Base-by-base conservation (phyloP, 1,140 invertebrate genomes). In the Drosophila kurseongensis region DNA sequence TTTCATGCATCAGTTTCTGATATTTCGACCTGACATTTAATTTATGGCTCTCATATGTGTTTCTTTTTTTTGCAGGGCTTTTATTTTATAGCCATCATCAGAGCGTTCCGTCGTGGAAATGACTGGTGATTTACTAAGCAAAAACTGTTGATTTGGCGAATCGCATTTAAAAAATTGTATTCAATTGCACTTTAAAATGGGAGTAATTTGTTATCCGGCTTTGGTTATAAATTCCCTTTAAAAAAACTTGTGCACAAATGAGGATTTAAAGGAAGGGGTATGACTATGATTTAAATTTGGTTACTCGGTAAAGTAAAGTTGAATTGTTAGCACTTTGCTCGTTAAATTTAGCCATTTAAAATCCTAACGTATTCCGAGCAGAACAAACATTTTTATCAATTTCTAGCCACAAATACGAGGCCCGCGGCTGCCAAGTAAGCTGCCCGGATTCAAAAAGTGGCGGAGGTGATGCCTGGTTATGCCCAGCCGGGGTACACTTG, bases 361-460 rank as follows among this genome's bases (percentile, higher is more conserved):
- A 67, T 59, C 82, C 45, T 66, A 54, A 61, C 65, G 56, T 47
- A 45, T 18, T 16, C 40, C 35, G 55, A 55, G 27, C 52, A 65
- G 51, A 45, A 61, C 59, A 61, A 72, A 67, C 36, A 78, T 75
- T 86, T 79, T 82, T 88, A 82, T 86, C 82, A 86, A 86, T 86
- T 86, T 81, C 51, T 48, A 72, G 29, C 38, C 52, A 41, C 47
- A 44, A 48, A 44, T 18, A 27, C 47, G 18, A 59, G 23, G 50
- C 78, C 41, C 51, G 14, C 32, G 63, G 67, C 72, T 60, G 57
- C 12, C 16, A 41, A 57, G 61, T 86, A 86, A 88, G 78, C 83
- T 75, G 69, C 41, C 36, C 45, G 83, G 75, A 78, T 86, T 86
- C 75, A 75, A 69, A 85, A 85, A 85, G 82, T 86, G 83, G 75